phyloP scores from a whole-genome alignment of 2,113 vertebrate species.

The Macrotis lagotis region DNA sequence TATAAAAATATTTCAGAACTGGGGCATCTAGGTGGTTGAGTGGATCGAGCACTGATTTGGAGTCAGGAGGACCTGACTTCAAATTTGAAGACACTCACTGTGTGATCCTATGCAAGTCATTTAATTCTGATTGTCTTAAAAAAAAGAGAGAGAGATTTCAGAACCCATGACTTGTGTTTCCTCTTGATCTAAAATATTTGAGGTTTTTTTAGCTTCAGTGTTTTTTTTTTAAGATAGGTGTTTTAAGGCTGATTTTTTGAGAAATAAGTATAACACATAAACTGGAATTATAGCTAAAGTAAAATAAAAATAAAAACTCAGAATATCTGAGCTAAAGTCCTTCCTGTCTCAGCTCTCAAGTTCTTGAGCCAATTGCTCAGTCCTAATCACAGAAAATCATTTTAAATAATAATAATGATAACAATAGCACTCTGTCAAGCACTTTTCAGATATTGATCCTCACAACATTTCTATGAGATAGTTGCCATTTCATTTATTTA shows the following conservation, averaged over 20 bases:
- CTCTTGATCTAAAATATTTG: not conserved
- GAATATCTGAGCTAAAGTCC: not conserved
- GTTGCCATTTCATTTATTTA: not conserved
- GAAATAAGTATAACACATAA: not conserved
- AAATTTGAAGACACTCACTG: not conserved
- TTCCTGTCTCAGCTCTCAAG: not conserved
- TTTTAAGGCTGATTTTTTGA: not conserved
- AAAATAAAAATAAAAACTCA: not conserved
- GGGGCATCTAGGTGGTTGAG: not conserved
- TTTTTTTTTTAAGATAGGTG: conserved; percentile 4
- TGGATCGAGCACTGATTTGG: not conserved
- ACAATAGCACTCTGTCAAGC: not conserved
- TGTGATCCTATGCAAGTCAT: not conserved
- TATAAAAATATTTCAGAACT: not conserved
- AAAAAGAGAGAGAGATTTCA: no score
- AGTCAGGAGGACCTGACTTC: not conserved
- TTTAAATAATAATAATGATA: not conserved
- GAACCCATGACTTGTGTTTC: conserved; percentile 5
- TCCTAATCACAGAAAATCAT: not conserved
- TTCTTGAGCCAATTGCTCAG: not conserved
- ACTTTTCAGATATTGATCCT: not conserved
- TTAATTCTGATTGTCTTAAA: not conserved
- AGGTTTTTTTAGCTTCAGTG: not conserved
- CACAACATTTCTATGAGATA: not conserved
- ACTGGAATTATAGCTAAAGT: not conserved